Evolutionary conservation across 2,797 vertebrate species (phyloP), one percentile per base, ranked within the genome.

Genomic region (Helostoma temminkii): DNA sequence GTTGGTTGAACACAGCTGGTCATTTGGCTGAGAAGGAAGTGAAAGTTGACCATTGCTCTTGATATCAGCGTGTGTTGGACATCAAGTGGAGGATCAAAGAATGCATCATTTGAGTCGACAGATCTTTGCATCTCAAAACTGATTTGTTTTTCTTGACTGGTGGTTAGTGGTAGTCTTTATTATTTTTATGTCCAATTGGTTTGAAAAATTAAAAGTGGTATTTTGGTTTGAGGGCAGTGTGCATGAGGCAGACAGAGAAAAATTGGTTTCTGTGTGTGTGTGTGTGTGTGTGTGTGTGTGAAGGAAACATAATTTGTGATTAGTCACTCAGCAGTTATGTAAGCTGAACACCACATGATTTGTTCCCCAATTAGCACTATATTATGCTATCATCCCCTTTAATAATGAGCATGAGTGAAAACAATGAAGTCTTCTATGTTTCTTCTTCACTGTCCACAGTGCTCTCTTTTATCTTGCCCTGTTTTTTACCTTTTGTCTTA

Each of bases 241-340:
- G 4, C 66, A 28, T 26, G 57, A 54, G 43, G 34, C 9, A 46
- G 58, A 55, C 21, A 24, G 9, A 60, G 10, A 57, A 67, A 55
- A 54, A 45, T 39, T 5, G 6, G 16, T 39, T 15, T 39, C 15
- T 39, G 37, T 41, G 15, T 39, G 11, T 7, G 4, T 32, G 4
- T 32, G 32, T 32, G 32, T 32, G 32, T 54, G 19, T 57, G 56
- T 71, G 48, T 62, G 59, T 76, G 75, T 82, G 50, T 84, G 45
- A 74, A 75, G 75, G 79, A 88, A 85, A 77, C 77, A 86, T 82
- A 60, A 69, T 78, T 73, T 85, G 61, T 80, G 79, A 91, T 91
- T 91, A 88, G 83, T 91, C 89, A 89, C 80, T 89, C 86, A 49
- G 32, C 67, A 68, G 88, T 91, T 92, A 87, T 91, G 87, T 88